phyloP scores from a whole-genome alignment of 2,888 invertebrate genomes.

The Apantesis nais region DNA sequence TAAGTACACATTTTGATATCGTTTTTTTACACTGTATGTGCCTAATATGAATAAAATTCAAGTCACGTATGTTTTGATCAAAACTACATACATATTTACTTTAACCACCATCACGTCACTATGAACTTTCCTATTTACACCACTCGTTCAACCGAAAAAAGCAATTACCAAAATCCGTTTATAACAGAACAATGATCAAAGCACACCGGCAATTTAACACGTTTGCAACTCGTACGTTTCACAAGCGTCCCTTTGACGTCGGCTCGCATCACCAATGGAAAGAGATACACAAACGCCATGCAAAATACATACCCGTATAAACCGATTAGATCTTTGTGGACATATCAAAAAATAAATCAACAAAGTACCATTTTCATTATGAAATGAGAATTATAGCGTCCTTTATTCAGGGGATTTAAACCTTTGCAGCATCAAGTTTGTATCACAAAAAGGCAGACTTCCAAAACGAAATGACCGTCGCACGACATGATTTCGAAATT shows the following conservation, averaged over 20 bases:
- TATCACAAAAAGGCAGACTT: slow-evolving; percentile 1
- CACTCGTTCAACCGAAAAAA: neutral
- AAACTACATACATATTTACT: neutral
- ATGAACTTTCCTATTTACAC: neutral
- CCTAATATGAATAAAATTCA: too few species aligned
- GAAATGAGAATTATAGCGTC: neutral
- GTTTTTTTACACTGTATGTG: neutral
- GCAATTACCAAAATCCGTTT: neutral
- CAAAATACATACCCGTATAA: neutral
- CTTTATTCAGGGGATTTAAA: neutral
- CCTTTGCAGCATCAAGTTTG: slow-evolving; percentile 2
- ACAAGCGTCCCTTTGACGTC: neutral
- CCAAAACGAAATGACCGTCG: neutral
- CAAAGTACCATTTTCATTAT: slow-evolving; percentile 5
- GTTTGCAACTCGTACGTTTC: neutral
- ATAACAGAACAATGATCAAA: neutral
- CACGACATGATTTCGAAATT: neutral
- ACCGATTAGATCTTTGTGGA: neutral
- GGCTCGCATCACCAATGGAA: neutral
- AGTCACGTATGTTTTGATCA: neutral
- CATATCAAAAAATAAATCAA: slow-evolving; percentile 4
- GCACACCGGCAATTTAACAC: neutral
- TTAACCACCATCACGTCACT: neutral
- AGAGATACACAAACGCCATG: neutral
- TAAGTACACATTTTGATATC: neutral